These are phyloP conservation scores for Apis dorsata DNA, from an alignment of 1,140 invertebrate species.

Conservation along the genomic window DNA sequence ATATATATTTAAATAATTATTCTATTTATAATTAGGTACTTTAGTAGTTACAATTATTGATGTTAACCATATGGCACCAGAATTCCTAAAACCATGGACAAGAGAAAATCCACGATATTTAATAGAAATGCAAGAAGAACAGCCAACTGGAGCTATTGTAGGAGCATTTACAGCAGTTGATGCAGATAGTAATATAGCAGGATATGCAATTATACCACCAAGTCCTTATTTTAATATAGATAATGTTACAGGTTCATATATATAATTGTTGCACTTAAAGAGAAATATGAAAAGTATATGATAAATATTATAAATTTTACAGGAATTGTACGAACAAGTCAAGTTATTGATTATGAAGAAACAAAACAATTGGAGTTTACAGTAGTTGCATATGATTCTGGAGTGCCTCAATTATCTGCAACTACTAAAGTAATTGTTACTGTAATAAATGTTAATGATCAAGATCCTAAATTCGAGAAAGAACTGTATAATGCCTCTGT, in stretches of 20 bases:
- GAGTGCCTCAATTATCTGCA: conserved; percentile 89
- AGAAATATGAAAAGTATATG: neutral
- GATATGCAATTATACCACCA: conserved; percentile 86
- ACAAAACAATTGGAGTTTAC: conserved; percentile 88
- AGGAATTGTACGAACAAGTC: conserved; percentile 90
- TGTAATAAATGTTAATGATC: conserved; percentile 93
- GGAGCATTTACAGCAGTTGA: conserved; percentile 91
- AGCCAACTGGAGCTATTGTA: conserved; percentile 89
- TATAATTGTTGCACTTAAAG: neutral
- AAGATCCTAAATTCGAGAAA: conserved; percentile 88
- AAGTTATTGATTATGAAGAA: conserved; percentile 91
- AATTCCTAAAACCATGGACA: conserved; percentile 87
- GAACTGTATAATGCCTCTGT: conserved; percentile 86
- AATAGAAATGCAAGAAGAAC: conserved; percentile 90
- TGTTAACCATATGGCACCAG: conserved; percentile 85
- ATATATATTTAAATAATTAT: neutral
- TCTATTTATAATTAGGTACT: conserved; percentile 81
- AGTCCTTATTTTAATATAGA: conserved; percentile 90
- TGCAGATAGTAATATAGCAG: conserved; percentile 89
- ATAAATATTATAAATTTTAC: conserved; percentile 9
- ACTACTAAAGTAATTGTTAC: conserved; percentile 87
- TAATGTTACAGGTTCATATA: conserved; percentile 84
- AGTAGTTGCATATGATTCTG: conserved; percentile 90
- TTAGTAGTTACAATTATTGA: conserved; percentile 93
- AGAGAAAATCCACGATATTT: conserved; percentile 84